Evolutionary conservation across 2,113 vertebrate species (phyloP).

Genomic region (Columbina picui): DNA sequence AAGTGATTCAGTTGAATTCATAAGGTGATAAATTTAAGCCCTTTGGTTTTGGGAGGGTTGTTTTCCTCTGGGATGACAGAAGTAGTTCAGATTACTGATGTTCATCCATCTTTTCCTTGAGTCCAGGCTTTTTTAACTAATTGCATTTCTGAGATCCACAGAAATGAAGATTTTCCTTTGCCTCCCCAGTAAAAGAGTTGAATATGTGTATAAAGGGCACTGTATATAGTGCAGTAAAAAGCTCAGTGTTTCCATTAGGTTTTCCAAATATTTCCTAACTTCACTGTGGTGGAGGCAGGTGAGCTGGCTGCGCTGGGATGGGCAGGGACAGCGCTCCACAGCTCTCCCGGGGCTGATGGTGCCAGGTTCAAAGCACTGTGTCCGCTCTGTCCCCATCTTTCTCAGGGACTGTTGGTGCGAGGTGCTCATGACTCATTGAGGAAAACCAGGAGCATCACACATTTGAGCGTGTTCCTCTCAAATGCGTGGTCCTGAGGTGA

Average conservation of each 20-base stretch:
- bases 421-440: not conserved
- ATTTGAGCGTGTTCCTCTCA: fast-evolving
- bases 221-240: not conserved
- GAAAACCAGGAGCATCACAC: fast-evolving
- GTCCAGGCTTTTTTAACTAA: not conserved
- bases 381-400: not conserved
- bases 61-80: not conserved
- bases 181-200: not conserved
- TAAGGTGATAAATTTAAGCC: not conserved
- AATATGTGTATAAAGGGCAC: not conserved
- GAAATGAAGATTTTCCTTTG: not conserved
- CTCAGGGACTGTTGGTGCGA: fast-evolving
- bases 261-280: not conserved
- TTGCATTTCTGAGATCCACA: not conserved
- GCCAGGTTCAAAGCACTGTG: fast-evolving
- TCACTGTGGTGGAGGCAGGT: not conserved
- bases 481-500: not conserved
- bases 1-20: not conserved
- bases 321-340: fast-evolving
- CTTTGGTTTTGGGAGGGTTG: not conserved
- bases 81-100: not conserved
- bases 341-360: fast-evolving
- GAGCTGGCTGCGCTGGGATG: not conserved
- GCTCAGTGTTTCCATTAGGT: not conserved
- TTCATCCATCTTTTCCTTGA: not conserved